Conservation (phyloP, 2,797 vertebrate genomes). For the Perodicticus potto region DNA sequence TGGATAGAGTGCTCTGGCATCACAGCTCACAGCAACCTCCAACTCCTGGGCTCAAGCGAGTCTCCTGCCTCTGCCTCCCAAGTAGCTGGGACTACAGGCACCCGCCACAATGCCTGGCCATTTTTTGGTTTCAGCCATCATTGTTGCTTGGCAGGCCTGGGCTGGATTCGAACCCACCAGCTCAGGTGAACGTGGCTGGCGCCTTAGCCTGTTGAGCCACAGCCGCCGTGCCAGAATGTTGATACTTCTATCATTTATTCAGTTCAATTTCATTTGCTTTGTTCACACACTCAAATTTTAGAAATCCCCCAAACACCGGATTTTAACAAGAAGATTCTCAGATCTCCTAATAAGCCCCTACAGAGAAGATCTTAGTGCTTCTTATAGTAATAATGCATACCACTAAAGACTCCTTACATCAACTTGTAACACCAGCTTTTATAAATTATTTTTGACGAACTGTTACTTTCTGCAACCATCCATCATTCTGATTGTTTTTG, state of each 20-base stretch:
- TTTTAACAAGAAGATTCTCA: slow-evolving; percentile 44
- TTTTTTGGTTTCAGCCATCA: too few species aligned
- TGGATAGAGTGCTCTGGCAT: too few species aligned
- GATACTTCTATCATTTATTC: slow-evolving; percentile 27
- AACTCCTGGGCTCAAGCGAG: too few species aligned
- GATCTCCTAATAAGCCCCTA: neutral
- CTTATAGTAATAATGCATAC: neutral
- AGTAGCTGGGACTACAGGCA: too few species aligned
- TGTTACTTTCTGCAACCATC: slow-evolving; percentile 53
- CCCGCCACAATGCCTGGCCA: too few species aligned
- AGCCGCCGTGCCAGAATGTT: too few species aligned
- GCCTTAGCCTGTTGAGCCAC: too few species aligned
- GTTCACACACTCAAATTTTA: slow-evolving; percentile 46
- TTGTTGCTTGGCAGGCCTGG: too few species aligned
- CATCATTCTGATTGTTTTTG: slow-evolving; percentile 70
- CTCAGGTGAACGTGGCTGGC: too few species aligned
- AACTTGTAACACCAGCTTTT: slow-evolving; percentile 53
- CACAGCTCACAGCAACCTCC: too few species aligned
- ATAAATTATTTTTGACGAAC: slow-evolving; percentile 53
- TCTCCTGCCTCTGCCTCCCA: too few species aligned
- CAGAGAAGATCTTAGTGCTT: neutral
- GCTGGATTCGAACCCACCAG: too few species aligned
- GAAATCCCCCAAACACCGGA: neutral
- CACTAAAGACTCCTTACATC: slow-evolving; percentile 41
- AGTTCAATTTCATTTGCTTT: neutral